phyloP scores from a whole-genome alignment of 2,797 vertebrate species.

The Sarcoramphus papa region DNA sequence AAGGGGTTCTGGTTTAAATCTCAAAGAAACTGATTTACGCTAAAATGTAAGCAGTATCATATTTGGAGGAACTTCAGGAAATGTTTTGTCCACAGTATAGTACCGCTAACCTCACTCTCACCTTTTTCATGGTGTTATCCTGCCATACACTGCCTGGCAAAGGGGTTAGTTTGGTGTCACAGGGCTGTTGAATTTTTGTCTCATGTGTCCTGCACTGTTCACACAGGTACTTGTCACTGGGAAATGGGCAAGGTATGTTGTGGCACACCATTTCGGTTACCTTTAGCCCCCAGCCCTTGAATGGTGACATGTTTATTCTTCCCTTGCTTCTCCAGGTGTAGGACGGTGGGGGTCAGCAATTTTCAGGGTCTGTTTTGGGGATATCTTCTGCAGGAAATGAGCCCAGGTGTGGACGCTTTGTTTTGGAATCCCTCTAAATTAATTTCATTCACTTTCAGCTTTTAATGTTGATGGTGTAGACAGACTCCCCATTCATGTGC shows the following conservation, averaged over 20 bases:
- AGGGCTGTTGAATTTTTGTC: not conserved
- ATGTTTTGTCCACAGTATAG: not conserved
- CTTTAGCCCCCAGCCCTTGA: not conserved
- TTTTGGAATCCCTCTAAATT: not conserved
- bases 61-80: not conserved
- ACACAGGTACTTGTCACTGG: no score
- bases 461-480: not conserved
- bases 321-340: not conserved
- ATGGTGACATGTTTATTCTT: not conserved
- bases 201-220: not conserved
- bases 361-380: not conserved
- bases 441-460: not conserved
- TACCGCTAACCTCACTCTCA: not conserved
- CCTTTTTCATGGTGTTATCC: not conserved
- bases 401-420: not conserved
- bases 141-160: not conserved
- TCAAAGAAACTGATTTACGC: not conserved
- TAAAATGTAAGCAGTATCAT: not conserved
- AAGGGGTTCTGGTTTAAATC: not conserved
- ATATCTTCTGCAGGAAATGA: not conserved
- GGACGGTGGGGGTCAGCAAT: not conserved
- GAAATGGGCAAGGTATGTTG: not conserved
- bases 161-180: not conserved
- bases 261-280: not conserved
- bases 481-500: not conserved